A percentile compares a stretch with the other conserved stretches of the same genome.
phyloP scores from a whole-genome alignment of 2,113 vertebrate species.

The Otolemur garnettii region DNA sequence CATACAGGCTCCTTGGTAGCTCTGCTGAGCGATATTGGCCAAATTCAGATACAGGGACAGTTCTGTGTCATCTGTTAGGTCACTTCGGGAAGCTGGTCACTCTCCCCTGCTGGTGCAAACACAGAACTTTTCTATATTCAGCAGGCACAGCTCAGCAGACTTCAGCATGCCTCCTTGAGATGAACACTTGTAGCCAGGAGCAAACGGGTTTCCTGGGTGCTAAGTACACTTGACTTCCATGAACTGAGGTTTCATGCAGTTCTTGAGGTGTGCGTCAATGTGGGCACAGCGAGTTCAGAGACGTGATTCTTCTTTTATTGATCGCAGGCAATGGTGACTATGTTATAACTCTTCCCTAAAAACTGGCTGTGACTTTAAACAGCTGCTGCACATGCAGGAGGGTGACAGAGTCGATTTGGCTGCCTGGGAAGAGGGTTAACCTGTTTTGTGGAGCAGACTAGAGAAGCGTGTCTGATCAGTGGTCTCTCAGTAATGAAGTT shows the following conservation, averaged over 20 bases:
- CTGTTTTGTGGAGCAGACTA: constrained; percentile 35
- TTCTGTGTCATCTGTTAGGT: background rate
- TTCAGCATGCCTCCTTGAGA: background rate
- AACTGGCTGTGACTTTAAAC: constrained; percentile 77
- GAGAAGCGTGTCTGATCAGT: constrained; percentile 74
- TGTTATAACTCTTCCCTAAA: constrained; percentile 73
- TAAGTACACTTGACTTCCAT: constrained; percentile 32
- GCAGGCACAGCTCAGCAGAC: background rate
- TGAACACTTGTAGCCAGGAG: constrained; percentile 26
- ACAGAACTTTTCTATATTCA: background rate
- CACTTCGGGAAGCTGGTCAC: background rate
- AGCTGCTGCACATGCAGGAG: constrained; percentile 67
- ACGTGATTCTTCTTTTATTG: constrained; percentile 69
- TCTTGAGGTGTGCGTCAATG: background rate
- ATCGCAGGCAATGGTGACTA: constrained; percentile 69
- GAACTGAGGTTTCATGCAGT: constrained; percentile 56
- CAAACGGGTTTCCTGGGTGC: constrained; percentile 48
- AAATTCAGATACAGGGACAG: background rate
- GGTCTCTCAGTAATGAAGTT: constrained; percentile 55
- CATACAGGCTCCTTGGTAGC: background rate
- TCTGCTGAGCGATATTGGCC: background rate
- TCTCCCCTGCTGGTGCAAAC: background rate
- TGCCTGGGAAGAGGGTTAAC: constrained; percentile 47
- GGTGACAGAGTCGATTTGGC: constrained; percentile 71
- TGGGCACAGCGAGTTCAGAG: constrained; percentile 66